phyloP scores from a whole-genome alignment of 2,797 vertebrate genomes.

The Apodemus agrarius region DNA sequence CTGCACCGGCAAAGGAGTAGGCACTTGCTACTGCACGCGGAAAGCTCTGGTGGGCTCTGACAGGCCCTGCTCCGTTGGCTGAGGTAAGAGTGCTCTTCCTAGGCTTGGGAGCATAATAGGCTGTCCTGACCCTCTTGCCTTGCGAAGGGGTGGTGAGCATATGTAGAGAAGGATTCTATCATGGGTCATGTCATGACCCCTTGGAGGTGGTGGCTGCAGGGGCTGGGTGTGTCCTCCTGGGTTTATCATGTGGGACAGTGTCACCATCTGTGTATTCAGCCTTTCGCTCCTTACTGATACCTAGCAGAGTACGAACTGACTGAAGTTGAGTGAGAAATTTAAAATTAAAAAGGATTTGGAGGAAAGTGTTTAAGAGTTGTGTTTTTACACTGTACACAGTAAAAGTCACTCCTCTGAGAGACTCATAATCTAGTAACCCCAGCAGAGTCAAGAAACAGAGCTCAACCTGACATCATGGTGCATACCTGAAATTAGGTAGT shows the following conservation, averaged over 20 bases:
- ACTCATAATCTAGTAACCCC: not conserved
- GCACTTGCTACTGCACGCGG: not conserved
- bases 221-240: not conserved
- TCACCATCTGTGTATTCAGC: accelerated
- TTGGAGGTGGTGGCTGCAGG: not conserved
- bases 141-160: not conserved
- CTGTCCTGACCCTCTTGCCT: not conserved
- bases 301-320: not conserved
- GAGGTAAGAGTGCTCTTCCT: accelerated
- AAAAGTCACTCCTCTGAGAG: not conserved
- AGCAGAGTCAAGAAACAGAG: not conserved
- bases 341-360: not conserved
- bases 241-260: accelerated
- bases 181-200: not conserved
- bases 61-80: not conserved
- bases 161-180: not conserved
- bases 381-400: not conserved
- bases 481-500: not conserved
- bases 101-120: not conserved
- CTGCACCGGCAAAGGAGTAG: too few species aligned
- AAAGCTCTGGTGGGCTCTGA: accelerated
- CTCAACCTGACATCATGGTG: not conserved
- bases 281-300: not conserved
- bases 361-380: not conserved
- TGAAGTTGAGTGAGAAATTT: not conserved